Base-by-base conservation (phyloP, 2,113 vertebrate species). In the Coptodon rendalli region DNA sequence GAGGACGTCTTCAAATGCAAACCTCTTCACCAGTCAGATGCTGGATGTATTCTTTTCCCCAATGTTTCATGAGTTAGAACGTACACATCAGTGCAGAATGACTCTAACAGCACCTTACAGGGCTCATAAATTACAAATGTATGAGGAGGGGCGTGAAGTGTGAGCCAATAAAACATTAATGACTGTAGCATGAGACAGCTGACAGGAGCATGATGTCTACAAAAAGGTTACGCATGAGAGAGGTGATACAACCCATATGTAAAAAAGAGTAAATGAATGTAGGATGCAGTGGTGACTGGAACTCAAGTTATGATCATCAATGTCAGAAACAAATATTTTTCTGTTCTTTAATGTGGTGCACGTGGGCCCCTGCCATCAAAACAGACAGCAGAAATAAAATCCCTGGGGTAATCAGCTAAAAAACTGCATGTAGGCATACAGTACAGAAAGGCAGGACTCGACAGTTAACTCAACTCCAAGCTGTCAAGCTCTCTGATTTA, bases 121-220 rank as follows among this genome's bases (percentile, higher is more conserved):
- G 57, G 48, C 82, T 87, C 81, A 90, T 84, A 83, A 93, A 93
- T 94, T 90, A 86, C 88, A 92, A 82, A 90, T 90, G 92, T 31
- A 89, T n/a, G 38, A 88, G 73, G 73, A 88, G 45, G 38, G 17
- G 9, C 1, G 16, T 82, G 66, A 91, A 86, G 85, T 89, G 87
- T 91, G 83, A 91, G 73, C 43, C 78, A 19, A 76, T 94, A 78
- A 91, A 93, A 93, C 85, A 89, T 90, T 92, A 80, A 92, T 86
- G 80, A 66, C 10, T 36, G 86, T 34, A 12, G 81, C 9, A 57
- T 57, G 82, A 89, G 48, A 78, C 29, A 53, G 56, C 63, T 79
- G 68, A 87, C 53, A 71, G 24, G 12, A 84, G 59, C 48, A 53
- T 19, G 34, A 82, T n/a, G 59, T 87, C 45, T 40, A 52, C 43